These are phyloP conservation scores for Perognathus longimembris DNA, from an alignment of 2,113 vertebrate genomes.

Conservation along the genomic window DNA sequence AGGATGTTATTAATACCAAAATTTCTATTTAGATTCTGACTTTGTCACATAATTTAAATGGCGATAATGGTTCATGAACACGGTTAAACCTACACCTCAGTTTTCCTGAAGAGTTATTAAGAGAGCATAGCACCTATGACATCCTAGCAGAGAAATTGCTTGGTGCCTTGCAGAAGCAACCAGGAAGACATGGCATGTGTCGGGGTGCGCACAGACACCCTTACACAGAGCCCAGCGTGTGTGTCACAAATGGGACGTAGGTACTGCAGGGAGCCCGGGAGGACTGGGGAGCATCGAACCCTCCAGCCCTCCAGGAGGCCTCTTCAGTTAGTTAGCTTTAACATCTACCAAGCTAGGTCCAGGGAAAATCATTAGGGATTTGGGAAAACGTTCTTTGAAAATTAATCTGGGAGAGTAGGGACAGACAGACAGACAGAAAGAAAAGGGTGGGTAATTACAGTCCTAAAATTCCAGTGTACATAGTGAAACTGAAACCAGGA, in stretches of 20 bases:
- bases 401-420: neutral
- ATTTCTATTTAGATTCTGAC: constrained; percentile 24
- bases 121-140: neutral
- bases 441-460: too few relatives aligned
- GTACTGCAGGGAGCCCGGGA: neutral
- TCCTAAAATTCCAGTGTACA: too few relatives aligned
- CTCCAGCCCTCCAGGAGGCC: neutral
- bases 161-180: neutral
- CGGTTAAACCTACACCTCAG: neutral
- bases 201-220: neutral
- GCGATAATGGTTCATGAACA: neutral
- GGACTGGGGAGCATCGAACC: neutral
- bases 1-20: neutral
- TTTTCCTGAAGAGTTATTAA: neutral
- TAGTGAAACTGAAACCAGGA: too few relatives aligned
- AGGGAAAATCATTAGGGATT: neutral
- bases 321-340: neutral
- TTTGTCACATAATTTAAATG: neutral
- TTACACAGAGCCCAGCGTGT: neutral
- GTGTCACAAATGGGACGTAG: too few relatives aligned
- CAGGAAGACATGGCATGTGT: too few relatives aligned
- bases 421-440: too few relatives aligned
- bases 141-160: neutral
- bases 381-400: neutral
- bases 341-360: neutral